Percentiles rank a stretch among this genome's conserved stretches.
These are phyloP conservation scores for Forpus xanthops DNA, from an alignment of 2,797 vertebrate genomes.

Conservation along the genomic window DNA sequence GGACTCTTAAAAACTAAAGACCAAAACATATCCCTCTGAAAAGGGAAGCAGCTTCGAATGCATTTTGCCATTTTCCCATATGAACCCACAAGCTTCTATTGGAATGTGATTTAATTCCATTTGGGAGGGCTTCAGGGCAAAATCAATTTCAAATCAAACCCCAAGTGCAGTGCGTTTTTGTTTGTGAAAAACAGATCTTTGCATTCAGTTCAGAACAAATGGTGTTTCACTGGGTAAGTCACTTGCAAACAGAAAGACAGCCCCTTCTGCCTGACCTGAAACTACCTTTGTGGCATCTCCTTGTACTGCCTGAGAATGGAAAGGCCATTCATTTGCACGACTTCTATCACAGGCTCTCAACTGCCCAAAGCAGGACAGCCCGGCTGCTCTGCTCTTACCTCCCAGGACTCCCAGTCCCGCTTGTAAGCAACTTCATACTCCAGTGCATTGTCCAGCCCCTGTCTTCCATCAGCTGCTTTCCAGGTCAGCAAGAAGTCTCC, in stretches of 20 bases:
- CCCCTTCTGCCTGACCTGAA: background rate
- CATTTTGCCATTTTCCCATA: background rate
- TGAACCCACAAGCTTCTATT: background rate
- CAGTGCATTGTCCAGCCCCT: background rate
- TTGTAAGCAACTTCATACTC: conserved; percentile 72
- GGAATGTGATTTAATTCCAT: background rate
- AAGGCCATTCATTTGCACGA: background rate
- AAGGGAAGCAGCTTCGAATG: background rate
- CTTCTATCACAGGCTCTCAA: background rate
- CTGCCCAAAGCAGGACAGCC: background rate
- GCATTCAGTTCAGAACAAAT: background rate
- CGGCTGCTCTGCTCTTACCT: conserved; percentile 46
- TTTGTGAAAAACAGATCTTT: background rate
- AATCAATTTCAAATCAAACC: background rate
- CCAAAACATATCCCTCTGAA: background rate
- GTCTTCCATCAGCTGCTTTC: background rate
- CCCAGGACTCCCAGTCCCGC: conserved; percentile 69
- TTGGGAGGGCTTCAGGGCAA: background rate
- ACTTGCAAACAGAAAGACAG: background rate
- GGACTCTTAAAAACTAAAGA: background rate
- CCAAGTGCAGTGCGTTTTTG: background rate
- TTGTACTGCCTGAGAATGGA: background rate
- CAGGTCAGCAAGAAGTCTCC: conserved; percentile 63
- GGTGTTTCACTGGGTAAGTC: background rate
- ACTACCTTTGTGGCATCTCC: background rate